These are phyloP conservation scores for Hirtodrosophila alboralis DNA, from an alignment of 2,888 invertebrate genomes.

Conservation along the genomic window DNA sequence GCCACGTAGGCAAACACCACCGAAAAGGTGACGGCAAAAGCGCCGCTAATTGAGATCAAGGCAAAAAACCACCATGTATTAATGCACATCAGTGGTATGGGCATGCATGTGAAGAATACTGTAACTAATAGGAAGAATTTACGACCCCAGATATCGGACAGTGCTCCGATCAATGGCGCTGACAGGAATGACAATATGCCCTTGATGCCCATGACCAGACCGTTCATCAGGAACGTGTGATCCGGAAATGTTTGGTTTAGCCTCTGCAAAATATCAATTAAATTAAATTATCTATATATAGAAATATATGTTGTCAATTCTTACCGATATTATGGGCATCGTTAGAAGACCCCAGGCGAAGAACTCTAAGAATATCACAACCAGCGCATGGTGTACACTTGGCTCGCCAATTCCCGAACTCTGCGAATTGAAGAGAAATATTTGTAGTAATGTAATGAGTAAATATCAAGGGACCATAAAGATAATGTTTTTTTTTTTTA, in stretches of 20 bases:
- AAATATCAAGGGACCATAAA: too few species aligned
- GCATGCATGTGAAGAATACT: conserved; percentile 99
- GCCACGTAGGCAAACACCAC: conserved; percentile 99
- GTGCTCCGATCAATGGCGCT: conserved; percentile 98
- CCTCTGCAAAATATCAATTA: conserved; percentile 84
- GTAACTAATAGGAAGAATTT: conserved; percentile 99
- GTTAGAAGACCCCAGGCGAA: conserved; percentile 99
- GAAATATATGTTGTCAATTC: conserved; percentile 22
- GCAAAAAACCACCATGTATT: conserved; percentile 99
- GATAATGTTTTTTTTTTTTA: too few species aligned
- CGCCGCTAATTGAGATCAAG: conserved; percentile 99
- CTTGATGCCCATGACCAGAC: conserved; percentile 99
- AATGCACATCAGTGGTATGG: conserved; percentile 99
- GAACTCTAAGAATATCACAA: conserved; percentile 99
- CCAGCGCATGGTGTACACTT: conserved; percentile 98
- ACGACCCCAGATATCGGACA: conserved; percentile 99
- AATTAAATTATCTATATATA: background rate
- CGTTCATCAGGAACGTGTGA: conserved; percentile 99
- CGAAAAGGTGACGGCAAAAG: conserved; percentile 99
- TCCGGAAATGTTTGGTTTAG: conserved; percentile 99
- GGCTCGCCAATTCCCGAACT: conserved; percentile 96
- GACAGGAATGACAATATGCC: conserved; percentile 98
- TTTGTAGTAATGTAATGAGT: too few species aligned
- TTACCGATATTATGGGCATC: conserved; percentile 94
- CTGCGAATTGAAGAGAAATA: conserved; percentile 84